Evolutionary conservation across 2,888 invertebrate species (phyloP).

Genomic region (Mesopsocus fuscifrons): DNA sequence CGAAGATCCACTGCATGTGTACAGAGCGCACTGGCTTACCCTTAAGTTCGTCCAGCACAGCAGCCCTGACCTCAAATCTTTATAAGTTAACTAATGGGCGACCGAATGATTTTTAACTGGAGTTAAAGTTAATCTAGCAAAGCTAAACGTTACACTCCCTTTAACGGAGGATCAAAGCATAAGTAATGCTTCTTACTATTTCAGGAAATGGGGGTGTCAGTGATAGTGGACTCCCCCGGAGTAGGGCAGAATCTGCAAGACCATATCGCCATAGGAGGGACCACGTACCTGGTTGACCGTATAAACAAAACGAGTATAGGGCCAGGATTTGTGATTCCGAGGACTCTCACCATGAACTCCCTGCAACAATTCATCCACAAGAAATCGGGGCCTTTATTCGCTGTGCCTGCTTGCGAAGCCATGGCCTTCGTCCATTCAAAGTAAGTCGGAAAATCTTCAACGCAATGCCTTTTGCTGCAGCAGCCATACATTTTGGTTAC

Average conservation of each 20-base stretch:
- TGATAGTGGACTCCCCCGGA: slow-evolving; percentile 41
- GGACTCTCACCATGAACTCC: slow-evolving; percentile 37
- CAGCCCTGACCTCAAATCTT: no score
- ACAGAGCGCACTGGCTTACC: no score
- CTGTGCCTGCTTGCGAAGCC: slow-evolving; percentile 55
- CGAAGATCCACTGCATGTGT: no score
- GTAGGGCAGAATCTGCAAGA: slow-evolving; percentile 71
- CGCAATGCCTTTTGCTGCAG: no score
- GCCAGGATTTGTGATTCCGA: slow-evolving; percentile 47
- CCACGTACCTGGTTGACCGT: slow-evolving; percentile 48
- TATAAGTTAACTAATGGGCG: no score
- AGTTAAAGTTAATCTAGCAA: no score
- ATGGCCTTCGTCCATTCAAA: slow-evolving; percentile 61
- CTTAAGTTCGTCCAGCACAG: neutral
- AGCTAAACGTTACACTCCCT: no score
- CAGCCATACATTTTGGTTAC: no score
- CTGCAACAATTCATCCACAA: slow-evolving; percentile 41
- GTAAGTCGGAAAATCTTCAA: slow-evolving; percentile 18
- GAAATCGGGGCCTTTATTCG: slow-evolving; percentile 45
- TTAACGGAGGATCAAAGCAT: no score
- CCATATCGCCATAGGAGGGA: slow-evolving; percentile 62
- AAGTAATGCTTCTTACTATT: no score
- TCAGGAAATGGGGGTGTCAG: slow-evolving; percentile 34
- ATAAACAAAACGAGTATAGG: slow-evolving; percentile 25
- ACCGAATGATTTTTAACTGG: no score